phyloP scores from a whole-genome alignment of 2,113 vertebrate species.

The Acanthochromis polyacanthus region DNA sequence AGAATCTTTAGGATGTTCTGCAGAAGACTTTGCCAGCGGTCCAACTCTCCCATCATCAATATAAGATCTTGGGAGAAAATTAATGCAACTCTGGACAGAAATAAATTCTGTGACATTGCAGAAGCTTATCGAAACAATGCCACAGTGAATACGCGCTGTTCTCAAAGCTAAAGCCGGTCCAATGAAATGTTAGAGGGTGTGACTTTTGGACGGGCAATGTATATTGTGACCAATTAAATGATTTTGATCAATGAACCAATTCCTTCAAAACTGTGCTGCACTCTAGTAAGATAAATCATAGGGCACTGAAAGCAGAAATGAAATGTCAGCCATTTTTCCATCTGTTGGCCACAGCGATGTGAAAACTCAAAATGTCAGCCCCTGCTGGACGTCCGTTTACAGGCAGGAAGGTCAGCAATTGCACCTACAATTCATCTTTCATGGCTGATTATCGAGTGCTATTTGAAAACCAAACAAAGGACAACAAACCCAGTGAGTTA shows the following conservation, averaged over 20 bases:
- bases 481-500: neutral
- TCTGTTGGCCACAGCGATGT: neutral
- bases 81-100: too few species aligned
- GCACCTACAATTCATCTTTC: neutral
- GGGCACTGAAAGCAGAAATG: neutral
- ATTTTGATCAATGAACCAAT: neutral
- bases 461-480: conserved; percentile 1
- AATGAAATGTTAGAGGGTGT: too few species aligned
- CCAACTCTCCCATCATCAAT: too few species aligned
- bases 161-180: too few species aligned
- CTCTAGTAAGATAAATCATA: neutral
- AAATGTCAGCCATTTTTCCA: conserved; percentile 27
- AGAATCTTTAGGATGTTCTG: too few species aligned
- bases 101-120: too few species aligned
- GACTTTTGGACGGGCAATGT: too few species aligned
- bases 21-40: too few species aligned
- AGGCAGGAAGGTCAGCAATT: neutral
- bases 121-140: too few species aligned
- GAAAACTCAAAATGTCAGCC: conserved; percentile 33
- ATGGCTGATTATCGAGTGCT: conserved; percentile 9
- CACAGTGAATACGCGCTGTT: too few species aligned
- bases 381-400: neutral
- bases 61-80: too few species aligned
- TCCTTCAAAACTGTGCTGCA: neutral
- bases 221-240: neutral